Percentiles rank a stretch among this genome's conserved stretches.
These are phyloP conservation scores for Momotus momota DNA, from an alignment of 2,797 vertebrate species.

Conservation along the genomic window DNA sequence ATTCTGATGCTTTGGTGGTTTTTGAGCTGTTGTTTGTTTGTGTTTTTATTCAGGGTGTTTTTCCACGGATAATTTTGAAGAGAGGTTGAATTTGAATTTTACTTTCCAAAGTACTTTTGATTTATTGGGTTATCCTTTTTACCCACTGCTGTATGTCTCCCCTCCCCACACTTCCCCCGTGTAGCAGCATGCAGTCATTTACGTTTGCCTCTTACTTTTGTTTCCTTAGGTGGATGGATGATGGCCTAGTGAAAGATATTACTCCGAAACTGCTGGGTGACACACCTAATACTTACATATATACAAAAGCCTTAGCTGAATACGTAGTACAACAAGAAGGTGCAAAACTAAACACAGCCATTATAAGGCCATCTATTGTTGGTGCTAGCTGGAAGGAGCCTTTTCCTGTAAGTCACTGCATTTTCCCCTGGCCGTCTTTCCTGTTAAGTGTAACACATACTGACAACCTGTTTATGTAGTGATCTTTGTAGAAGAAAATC, in stretches of 20 bases:
- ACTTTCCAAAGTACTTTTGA: background rate
- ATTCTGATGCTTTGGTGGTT: background rate
- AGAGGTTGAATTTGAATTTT: background rate
- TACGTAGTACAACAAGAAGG: slow-evolving; percentile 94
- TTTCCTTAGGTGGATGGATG: slow-evolving; percentile 95
- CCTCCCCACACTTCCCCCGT: too few relatives aligned
- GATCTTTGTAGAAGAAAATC: background rate
- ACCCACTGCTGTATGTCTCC: too few relatives aligned
- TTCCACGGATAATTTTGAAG: background rate
- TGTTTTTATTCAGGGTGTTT: background rate
- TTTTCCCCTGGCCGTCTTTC: background rate
- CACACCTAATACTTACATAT: slow-evolving; percentile 96
- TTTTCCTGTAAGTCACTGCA: slow-evolving; percentile 89
- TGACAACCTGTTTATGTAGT: background rate
- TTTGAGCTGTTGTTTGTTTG: background rate
- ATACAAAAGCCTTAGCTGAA: slow-evolving; percentile 96
- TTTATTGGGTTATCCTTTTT: background rate
- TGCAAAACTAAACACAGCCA: slow-evolving; percentile 91
- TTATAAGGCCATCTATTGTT: slow-evolving; percentile 95
- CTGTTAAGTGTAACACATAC: background rate
- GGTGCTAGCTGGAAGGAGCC: slow-evolving; percentile 99
- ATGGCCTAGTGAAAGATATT: slow-evolving; percentile 90
- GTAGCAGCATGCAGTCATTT: background rate
- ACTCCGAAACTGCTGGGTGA: slow-evolving; percentile 93
- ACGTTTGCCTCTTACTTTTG: slow-evolving; percentile 3